Base-by-base conservation (phyloP, 2,797 vertebrate genomes). In the Falco peregrinus region DNA sequence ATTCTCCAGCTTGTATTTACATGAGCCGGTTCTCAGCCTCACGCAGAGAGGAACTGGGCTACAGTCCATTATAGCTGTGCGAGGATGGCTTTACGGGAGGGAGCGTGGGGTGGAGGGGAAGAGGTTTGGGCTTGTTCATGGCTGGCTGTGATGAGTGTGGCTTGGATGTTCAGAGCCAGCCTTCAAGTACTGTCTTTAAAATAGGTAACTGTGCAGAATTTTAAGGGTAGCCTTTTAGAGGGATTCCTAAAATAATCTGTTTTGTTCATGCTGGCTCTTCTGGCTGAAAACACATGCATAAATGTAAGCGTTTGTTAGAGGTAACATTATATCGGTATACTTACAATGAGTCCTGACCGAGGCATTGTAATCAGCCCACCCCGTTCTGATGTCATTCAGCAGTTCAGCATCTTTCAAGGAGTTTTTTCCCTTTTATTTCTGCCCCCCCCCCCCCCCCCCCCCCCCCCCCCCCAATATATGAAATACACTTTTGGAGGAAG, bases 1-100 rank as follows among this genome's bases (percentile, higher is more conserved):
- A 95, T 98, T 98, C 98, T 97, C 86, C 81, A 90, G 95, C 93
- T 92, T 74, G 41, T 76, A 54, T 84, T 89, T 97, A 61, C 88
- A 82, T 54, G 92, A 68, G 51, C 18, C 4, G 6, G 70, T 95
- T 83, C 95, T 92, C 78, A 94, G 84, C 39, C 71, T 67, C 86
- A 59, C 5, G 33, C 75, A 73, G 95, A 75, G 90, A 71, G 70
- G 56, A 54, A 1, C 26, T 2, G 5, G 60, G 37, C 43, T 69
- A 1, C 78, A 50, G 76, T 41, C 86, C 80, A 10, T 51, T 31
- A 3, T 4, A 48, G 25, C 37, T 4, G 54, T 21, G 71, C 5
- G 18, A 88, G 70, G 93, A 69, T 48, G 80, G 21, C 37, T 47
- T 50, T 29, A 10, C 39, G 80, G 1, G 6, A 33, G 54, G 17